Percentiles rank a stretch among this genome's conserved stretches.
phyloP scores from a whole-genome alignment of 2,888 invertebrate genomes.

The Diarsia mendica region DNA sequence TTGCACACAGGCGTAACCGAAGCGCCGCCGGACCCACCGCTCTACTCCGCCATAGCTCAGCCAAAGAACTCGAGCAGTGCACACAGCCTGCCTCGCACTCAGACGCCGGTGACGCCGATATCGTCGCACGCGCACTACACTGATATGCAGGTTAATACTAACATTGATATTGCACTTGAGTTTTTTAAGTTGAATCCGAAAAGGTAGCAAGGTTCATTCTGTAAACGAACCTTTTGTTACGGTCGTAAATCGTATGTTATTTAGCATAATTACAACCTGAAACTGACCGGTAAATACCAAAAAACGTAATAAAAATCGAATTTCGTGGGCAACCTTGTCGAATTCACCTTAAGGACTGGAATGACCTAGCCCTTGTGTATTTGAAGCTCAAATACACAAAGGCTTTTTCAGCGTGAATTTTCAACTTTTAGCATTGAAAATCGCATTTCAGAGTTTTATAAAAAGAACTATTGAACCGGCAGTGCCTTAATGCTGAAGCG shows the following conservation, averaged over 20 bases:
- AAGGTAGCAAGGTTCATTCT: too few species aligned
- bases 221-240: too few species aligned
- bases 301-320: too few species aligned
- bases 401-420: background rate
- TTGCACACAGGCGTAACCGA: slow-evolving; percentile 76
- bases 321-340: too few species aligned
- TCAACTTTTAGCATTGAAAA: background rate
- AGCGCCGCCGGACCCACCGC: slow-evolving; percentile 84
- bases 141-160: slow-evolving; percentile 81
- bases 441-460: background rate
- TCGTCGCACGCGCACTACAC: slow-evolving; percentile 80
- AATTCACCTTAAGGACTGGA: background rate
- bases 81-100: slow-evolving; percentile 82
- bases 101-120: slow-evolving; percentile 81
- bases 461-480: background rate
- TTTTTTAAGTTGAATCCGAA: background rate
- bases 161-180: slow-evolving; percentile 16
- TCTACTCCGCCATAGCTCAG: slow-evolving; percentile 81
- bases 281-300: too few species aligned
- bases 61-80: slow-evolving; percentile 81
- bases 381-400: background rate
- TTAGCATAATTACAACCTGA: too few species aligned
- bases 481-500: too few species aligned
- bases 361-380: too few species aligned
- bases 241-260: too few species aligned